These are phyloP conservation scores for Hypercompe scribonia DNA, from an alignment of 2,888 invertebrate genomes.

Conservation along the genomic window DNA sequence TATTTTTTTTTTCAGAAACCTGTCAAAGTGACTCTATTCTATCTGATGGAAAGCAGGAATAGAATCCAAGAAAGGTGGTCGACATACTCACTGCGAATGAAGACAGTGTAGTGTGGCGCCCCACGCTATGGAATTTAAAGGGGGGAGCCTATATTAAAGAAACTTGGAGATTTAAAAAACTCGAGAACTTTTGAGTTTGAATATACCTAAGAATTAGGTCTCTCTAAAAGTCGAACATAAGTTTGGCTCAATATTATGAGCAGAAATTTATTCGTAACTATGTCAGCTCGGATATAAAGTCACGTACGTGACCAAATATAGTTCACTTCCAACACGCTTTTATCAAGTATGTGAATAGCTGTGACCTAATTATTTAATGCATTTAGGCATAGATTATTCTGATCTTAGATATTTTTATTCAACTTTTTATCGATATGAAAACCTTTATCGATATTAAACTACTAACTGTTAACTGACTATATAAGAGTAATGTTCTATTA, in stretches of 20 bases:
- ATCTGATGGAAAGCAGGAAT: no score
- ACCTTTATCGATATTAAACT: neutral
- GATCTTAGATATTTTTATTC: neutral
- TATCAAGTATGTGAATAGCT: neutral
- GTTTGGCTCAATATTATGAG: neutral
- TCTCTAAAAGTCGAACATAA: neutral
- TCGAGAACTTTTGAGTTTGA: neutral
- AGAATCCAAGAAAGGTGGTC: no score
- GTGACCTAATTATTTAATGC: conserved; percentile 2
- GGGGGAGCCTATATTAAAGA: no score
- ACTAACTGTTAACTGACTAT: neutral
- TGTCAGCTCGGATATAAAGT: neutral
- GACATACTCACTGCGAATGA: no score
- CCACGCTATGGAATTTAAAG: no score
- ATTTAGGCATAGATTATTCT: neutral
- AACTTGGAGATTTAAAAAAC: no score
- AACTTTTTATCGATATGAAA: neutral
- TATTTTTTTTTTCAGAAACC: no score
- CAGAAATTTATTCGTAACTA: neutral
- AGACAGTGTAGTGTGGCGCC: no score
- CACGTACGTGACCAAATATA: neutral
- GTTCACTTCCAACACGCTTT: neutral
- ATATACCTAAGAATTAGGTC: neutral
- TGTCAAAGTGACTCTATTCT: no score
- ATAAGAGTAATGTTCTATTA: neutral